Evolutionary conservation across 2,797 vertebrate genomes (phyloP), one percentile per base, ranked within the genome.

Genomic region (Sphaeramia orbicularis): DNA sequence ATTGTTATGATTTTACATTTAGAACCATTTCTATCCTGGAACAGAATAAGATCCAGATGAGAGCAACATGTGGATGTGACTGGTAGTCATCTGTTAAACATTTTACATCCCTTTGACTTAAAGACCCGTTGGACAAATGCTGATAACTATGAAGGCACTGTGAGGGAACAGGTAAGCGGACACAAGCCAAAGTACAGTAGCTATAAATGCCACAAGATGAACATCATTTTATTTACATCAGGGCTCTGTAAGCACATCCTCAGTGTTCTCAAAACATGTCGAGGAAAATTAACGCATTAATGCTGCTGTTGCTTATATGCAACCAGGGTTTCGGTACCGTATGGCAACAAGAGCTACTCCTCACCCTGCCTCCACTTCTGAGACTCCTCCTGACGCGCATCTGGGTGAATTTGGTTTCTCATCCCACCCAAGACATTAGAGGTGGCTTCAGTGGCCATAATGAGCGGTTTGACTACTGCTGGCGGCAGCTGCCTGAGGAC

Each of bases 381-480:
- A 4, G 97, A 96, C 69, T 99, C 98, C 58, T 99, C 98, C 69
- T 98, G 97, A 32, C 97, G 96, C 0, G 96, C 98, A 6, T 99
- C 98, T 0, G 98, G 98, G 67, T 97, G 94, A 65, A 99, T 99
- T 83, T 99, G 98, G 93, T 99, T 99, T 80, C 98, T 95, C 98
- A 99, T 99, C 58, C 97, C 98, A 2, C 96, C 98, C 44, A 99
- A 76, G 40, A 99, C 97, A 0, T 98, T 99, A 4, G 97, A 97
- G 0, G 98, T 99, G 6, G 98, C 98, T 82, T 99, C 98, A 0
- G 97, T 99, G 65, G 98, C 98, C 55, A 99, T 96, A 8, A 99
- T 98, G 48, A 99, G 93, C 0, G 98, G 98, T 75, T 96, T 98
- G 65, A 99, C 97, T 57, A 99, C 96, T 0, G 97, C 96, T 0